A percentile compares a stretch with the other conserved stretches of the same genome.
Evolutionary conservation across 2,113 vertebrate genomes (phyloP).

Genomic region (Neodontobutis hainanensis): DNA sequence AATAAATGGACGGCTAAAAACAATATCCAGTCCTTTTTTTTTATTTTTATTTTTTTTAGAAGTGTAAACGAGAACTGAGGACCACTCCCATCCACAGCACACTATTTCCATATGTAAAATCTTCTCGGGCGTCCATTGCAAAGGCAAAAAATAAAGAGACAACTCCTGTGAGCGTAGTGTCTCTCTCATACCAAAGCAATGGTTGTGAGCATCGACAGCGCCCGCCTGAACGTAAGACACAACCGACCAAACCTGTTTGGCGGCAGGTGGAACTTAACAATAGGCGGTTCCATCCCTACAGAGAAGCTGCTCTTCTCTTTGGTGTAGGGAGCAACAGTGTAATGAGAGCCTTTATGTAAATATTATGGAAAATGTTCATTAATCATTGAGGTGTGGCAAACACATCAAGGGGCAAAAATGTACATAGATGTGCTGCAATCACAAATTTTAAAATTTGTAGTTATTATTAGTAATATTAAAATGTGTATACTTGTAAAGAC

Average conservation of each 20-base stretch:
- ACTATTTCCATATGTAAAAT: constrained; percentile 35
- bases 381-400: constrained; percentile 21
- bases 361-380: constrained; percentile 32
- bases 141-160: not conserved
- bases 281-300: constrained; percentile 15
- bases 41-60: constrained; percentile 8
- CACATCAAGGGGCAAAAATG: not conserved
- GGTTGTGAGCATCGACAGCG: constrained; percentile 14
- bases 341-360: constrained; percentile 44
- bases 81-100: constrained; percentile 13
- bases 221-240: not conserved
- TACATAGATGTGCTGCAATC: not conserved
- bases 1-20: constrained; percentile 24
- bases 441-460: too few species aligned
- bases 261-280: constrained; percentile 61
- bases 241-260: constrained; percentile 64
- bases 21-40: not conserved
- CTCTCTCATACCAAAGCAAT: constrained; percentile 9
- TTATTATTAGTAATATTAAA: too few species aligned
- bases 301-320: constrained; percentile 18
- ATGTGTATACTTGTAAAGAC: too few species aligned
- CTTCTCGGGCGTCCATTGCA: constrained; percentile 15
- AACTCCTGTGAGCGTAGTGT: not conserved
- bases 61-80: not conserved
- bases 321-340: not conserved